phyloP scores from a whole-genome alignment of 2,113 vertebrate species.

The Tichodroma muraria region DNA sequence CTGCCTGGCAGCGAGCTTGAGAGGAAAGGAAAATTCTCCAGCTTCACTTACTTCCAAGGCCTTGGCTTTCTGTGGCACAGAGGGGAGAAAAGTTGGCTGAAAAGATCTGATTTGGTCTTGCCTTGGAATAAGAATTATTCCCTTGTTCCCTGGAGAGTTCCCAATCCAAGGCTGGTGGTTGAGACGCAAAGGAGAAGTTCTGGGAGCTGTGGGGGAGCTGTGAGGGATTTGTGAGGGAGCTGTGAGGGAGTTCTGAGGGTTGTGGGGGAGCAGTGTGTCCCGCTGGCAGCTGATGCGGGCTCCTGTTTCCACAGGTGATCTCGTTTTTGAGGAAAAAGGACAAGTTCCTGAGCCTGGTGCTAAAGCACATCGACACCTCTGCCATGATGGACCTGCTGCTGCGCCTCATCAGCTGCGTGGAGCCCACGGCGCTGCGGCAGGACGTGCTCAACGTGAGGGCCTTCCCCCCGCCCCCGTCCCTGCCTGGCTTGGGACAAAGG shows the following conservation, averaged over 20 bases:
- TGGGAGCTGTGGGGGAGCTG: too few species aligned
- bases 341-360: slow-evolving; percentile 84
- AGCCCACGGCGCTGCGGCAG: slow-evolving; percentile 85
- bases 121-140: neutral
- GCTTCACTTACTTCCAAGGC: neutral
- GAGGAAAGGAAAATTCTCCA: neutral
- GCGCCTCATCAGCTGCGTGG: slow-evolving; percentile 93
- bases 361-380: slow-evolving; percentile 92
- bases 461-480: neutral
- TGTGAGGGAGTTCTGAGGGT: too few species aligned
- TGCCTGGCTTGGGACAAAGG: rapidly evolving
- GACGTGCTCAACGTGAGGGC: slow-evolving; percentile 85
- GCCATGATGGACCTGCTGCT: slow-evolving; percentile 97
- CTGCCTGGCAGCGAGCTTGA: neutral
- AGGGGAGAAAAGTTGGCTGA: neutral
- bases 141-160: neutral
- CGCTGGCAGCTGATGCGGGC: neutral
- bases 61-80: neutral
- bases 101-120: neutral
- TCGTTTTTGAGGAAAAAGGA: slow-evolving; percentile 89
- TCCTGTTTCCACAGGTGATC: slow-evolving; percentile 66
- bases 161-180: rapidly evolving
- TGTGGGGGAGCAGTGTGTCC: neutral
- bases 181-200: neutral
- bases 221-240: too few species aligned